Percentiles rank a stretch among this genome's conserved stretches.
Conservation (phyloP, 2,113 vertebrate genomes). For the Furnarius figulus region DNA sequence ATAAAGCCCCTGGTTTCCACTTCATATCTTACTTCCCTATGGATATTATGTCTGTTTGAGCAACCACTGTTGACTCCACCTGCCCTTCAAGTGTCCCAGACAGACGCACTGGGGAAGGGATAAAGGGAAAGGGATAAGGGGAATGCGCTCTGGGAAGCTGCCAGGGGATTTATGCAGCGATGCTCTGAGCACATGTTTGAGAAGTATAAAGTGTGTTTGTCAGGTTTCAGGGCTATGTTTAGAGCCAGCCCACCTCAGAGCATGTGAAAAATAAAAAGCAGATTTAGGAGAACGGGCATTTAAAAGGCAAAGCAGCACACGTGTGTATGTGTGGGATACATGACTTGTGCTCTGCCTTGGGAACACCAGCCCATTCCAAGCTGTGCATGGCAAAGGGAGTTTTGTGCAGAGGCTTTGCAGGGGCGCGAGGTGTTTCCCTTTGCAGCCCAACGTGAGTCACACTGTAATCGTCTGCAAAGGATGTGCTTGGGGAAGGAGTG, state of each 20-base stretch:
- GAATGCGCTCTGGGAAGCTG: neutral
- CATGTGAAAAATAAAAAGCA: neutral
- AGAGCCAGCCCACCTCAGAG: neutral
- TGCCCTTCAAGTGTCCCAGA: neutral
- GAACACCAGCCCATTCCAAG: neutral
- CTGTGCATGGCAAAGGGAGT: neutral
- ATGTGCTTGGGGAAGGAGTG: neutral
- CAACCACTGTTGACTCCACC: neutral
- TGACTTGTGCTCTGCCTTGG: neutral
- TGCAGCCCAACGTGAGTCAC: rapidly evolving
- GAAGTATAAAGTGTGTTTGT: neutral
- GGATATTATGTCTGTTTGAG: neutral
- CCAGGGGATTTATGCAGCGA: neutral
- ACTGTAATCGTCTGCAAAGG: neutral
- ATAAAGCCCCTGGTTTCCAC: neutral
- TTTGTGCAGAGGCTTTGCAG: neutral
- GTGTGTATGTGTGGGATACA: rapidly evolving
- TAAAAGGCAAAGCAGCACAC: neutral
- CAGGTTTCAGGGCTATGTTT: neutral
- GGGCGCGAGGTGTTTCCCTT: rapidly evolving
- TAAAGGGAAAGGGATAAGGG: neutral
- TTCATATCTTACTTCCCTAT: neutral
- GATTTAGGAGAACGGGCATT: neutral
- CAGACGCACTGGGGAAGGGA: rapidly evolving
- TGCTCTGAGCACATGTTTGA: neutral